These are phyloP conservation scores for Perithous albicinctus DNA, from an alignment of 2,888 invertebrate genomes.

Conservation along the genomic window DNA sequence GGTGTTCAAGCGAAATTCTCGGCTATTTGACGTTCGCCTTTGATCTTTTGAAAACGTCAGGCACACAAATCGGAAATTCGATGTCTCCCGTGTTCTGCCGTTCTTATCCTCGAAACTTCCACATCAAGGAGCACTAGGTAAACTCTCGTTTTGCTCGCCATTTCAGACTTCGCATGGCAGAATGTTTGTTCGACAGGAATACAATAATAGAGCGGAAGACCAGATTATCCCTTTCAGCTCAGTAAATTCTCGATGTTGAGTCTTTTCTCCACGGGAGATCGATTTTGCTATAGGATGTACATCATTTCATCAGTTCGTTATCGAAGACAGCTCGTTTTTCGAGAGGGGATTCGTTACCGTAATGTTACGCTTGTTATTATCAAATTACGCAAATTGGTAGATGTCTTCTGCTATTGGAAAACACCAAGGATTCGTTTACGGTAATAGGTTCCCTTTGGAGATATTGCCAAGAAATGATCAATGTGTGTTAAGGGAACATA, in stretches of 20 bases:
- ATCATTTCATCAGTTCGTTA: not conserved
- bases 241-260: not conserved
- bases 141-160: not conserved
- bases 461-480: too few relatives aligned
- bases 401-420: not conserved
- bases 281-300: not conserved
- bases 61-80: slow-evolving; percentile 3
- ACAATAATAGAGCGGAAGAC: slow-evolving; percentile 3
- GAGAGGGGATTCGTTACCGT: not conserved
- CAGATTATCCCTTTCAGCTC: not conserved
- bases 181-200: slow-evolving; percentile 27
- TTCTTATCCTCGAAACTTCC: not conserved
- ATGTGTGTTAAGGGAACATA: too few relatives aligned
- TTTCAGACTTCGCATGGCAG: not conserved
- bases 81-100: not conserved
- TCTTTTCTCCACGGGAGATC: not conserved
- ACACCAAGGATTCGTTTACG: not conserved
- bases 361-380: not conserved
- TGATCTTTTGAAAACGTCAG: slow-evolving; percentile 1
- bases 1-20: not conserved
- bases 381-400: not conserved
- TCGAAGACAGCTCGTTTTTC: not conserved
- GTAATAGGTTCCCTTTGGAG: not conserved
- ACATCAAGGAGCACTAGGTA: not conserved
- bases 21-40: not conserved